Base-by-base conservation (phyloP, 2,888 invertebrate genomes). In the Homarus gammarus region DNA sequence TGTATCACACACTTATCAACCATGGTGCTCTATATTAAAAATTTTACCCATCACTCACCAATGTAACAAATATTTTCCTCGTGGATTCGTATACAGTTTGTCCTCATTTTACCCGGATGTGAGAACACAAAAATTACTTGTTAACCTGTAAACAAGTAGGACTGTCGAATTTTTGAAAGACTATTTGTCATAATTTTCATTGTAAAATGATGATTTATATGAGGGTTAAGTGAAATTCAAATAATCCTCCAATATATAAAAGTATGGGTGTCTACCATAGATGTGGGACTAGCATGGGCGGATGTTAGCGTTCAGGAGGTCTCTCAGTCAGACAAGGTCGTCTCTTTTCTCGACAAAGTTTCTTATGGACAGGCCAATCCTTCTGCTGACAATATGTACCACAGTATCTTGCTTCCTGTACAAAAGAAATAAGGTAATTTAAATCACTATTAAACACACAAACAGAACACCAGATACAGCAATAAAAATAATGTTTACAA, bases 291-390 rank as follows among this genome's bases (percentile, higher is more conserved):
- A 89, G 88, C 38, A 36, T 68, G 68, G 83, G 78, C 70, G n/a
- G 61, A 83, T 38, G 83, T 89, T 92, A 93, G 89, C 94, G 93
- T 89, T 94, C 93, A 27, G 94, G 94, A 10, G 93, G 93, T 75
- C 93, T 93, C 85, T 93, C 93, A 40, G 91, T 87, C 10, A 92
- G 88, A 88, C 92, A 92, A 56, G 93, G 93, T 84, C 93, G 92
- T 88, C 93, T 92, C 88, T 93, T 92, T 91, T 94, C 94, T 49
- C 94, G 93, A 92, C 94, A 94, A 91, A 93, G 93, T 89, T 94
- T 93, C 92, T 94, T 94, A 93, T 94, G 94, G 33, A 93, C 93
- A 2, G 94, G 94, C 94, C 94, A 94, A 92, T 94, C 94, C 61
- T 93, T 93, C 90, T 94, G 94, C 91, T 94, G 94, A 92, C 94